Base-by-base conservation (phyloP, 2,113 vertebrate genomes). In the Eonycteris spelaea region DNA sequence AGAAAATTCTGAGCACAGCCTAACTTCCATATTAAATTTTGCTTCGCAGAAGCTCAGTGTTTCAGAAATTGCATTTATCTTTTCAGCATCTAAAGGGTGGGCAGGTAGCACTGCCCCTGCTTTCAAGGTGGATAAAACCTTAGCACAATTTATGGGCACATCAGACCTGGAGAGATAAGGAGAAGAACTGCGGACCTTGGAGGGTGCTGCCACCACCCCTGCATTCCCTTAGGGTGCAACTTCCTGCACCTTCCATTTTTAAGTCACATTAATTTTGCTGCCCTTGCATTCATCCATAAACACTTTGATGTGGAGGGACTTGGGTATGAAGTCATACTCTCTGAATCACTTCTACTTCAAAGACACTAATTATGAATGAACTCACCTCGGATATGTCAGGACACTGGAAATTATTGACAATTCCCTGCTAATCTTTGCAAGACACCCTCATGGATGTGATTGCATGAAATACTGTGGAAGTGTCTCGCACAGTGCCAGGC, bases 341-440 rank as follows among this genome's bases (percentile, higher is more conserved):
- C 83, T 91, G 97, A 97, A 68, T 97, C 96, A 96, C 40, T 95
- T 78, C 77, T 43, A 95, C 91, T 96, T 98, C 96, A 97, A 95
- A 97, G 94, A 75, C 94, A 79, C 35, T 26, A 95, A 91, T 95
- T 84, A 89, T 55, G 91, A 94, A 75, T 79, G 88, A 93, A 59
- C 57, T 88, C 63, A 94, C 82, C 30, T 24, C 67, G 67, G 78
- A 77, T 91, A 79, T 71, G 63, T 95, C 55, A 57, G 79, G 95
- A 84, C 51, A 48, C 78, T 95, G 57, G 95, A 92, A 97, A 83
- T 93, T 82, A 93, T 16, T 38, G 82, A 82, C 82, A 59, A 48
- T 75, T 78, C 57, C 63, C 30, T 21, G 24, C 9, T 71, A 28
- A 65, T 30, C 80, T 61, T 71, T 86, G 24, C 45, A 94, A 84